Conservation (phyloP, 2,888 invertebrate genomes). For the Brachypalpus laphriformis region DNA sequence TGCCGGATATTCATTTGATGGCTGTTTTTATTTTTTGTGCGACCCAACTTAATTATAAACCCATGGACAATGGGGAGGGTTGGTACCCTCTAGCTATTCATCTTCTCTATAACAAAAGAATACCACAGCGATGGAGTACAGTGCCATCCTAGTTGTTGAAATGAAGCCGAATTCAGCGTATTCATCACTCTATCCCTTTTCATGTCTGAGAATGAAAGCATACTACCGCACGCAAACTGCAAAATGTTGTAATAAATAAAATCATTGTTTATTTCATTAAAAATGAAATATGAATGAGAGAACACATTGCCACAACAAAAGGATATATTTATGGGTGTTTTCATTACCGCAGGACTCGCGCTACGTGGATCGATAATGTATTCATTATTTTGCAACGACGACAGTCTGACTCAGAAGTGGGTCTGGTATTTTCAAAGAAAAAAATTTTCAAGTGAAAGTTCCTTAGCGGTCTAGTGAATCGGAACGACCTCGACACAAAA, state of each 20-base stretch:
- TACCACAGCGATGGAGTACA: neutral
- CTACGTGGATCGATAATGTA: constrained; percentile 26
- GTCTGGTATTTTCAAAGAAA: neutral
- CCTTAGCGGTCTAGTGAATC: no score
- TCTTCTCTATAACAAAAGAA: constrained; percentile 23
- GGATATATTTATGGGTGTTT: constrained; percentile 15
- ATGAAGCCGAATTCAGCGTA: neutral
- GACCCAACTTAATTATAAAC: constrained; percentile 51
- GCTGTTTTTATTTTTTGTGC: neutral
- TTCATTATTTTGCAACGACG: constrained; percentile 21
- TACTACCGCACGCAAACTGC: constrained; percentile 20
- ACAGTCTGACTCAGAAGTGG: constrained; percentile 6
- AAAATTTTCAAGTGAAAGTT: no score
- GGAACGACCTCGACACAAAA: no score
- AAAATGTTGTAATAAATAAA: constrained; percentile 35
- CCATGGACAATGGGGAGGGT: neutral
- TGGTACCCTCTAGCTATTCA: constrained; percentile 24
- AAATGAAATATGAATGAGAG: constrained; percentile 32
- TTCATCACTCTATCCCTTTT: constrained; percentile 25
- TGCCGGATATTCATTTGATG: constrained; percentile 26
- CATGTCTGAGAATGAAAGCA: neutral
- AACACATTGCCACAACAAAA: constrained; percentile 25
- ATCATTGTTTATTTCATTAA: constrained; percentile 40
- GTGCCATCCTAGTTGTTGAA: neutral
- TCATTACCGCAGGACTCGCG: neutral